Evolutionary conservation across 2,797 vertebrate genomes (phyloP).

Genomic region (Malacoctenus gilli): DNA sequence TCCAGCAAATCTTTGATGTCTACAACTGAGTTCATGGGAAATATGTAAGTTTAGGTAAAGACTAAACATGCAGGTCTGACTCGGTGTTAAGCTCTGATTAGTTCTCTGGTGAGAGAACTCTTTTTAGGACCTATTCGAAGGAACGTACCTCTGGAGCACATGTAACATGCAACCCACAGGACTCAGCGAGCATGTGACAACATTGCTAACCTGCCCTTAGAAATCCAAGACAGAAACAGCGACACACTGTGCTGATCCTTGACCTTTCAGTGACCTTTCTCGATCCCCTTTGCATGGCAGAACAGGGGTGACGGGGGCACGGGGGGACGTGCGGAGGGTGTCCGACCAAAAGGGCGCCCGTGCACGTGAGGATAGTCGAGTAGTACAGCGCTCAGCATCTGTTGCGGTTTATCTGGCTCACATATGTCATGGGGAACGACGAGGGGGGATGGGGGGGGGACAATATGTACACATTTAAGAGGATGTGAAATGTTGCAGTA

Average conservation of each 20-base stretch:
- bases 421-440: neutral
- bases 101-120: too few species aligned
- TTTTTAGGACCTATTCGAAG: too few species aligned
- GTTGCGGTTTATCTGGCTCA: neutral
- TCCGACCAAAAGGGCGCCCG: slow-evolving; percentile 35
- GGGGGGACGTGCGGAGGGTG: too few species aligned
- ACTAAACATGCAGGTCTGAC: too few species aligned
- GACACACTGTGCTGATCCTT: slow-evolving; percentile 57
- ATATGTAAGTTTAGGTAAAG: too few species aligned
- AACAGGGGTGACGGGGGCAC: slow-evolving; percentile 19
- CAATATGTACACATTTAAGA: too few species aligned
- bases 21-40: too few species aligned
- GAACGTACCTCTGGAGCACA: too few species aligned
- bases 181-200: slow-evolving; percentile 53
- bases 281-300: slow-evolving; percentile 35
- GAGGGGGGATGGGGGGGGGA: too few species aligned
- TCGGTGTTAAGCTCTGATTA: too few species aligned
- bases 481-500: too few species aligned
- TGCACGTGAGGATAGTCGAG: neutral
- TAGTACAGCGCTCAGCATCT: slow-evolving; percentile 2
- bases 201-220: slow-evolving; percentile 63
- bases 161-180: slow-evolving; percentile 19
- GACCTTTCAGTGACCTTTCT: slow-evolving; percentile 75
- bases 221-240: slow-evolving; percentile 66
- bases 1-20: too few species aligned